Evolutionary conservation across 2,113 vertebrate genomes (phyloP).

Genomic region (Mionectes macconnelli): DNA sequence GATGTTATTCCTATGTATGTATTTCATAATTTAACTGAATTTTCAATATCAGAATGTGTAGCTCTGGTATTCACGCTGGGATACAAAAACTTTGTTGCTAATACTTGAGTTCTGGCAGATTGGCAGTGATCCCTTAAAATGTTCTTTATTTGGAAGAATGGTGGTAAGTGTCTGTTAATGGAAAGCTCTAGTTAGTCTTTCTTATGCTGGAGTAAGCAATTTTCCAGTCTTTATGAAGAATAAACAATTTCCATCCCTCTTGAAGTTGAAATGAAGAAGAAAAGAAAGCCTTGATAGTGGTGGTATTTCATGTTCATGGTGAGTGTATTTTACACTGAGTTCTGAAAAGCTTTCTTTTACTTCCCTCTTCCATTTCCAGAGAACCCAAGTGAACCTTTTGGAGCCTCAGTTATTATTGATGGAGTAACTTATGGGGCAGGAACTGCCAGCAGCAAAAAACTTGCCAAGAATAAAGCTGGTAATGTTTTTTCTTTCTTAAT

Average conservation of each 20-base stretch:
- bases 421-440: slow-evolving; percentile 98
- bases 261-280: not conserved
- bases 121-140: not conserved
- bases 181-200: not conserved
- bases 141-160: not conserved
- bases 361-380: slow-evolving; percentile 73
- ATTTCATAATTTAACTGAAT: not conserved
- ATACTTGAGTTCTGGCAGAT: not conserved
- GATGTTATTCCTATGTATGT: rapidly evolving
- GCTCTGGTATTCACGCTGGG: not conserved
- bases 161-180: not conserved
- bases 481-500: slow-evolving; percentile 3
- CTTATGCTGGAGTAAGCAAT: not conserved
- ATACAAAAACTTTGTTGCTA: not conserved
- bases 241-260: not conserved
- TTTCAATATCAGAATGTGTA: not conserved
- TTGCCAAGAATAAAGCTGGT: slow-evolving; percentile 99
- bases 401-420: slow-evolving; percentile 97
- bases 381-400: slow-evolving; percentile 99
- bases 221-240: not conserved
- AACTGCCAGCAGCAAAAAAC: slow-evolving; percentile 99
- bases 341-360: not conserved
- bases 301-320: not conserved
- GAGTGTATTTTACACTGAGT: not conserved
- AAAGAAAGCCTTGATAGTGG: not conserved